These are phyloP conservation scores for Prietella phreatophila DNA, from an alignment of 2,113 vertebrate genomes.

Conservation along the genomic window DNA sequence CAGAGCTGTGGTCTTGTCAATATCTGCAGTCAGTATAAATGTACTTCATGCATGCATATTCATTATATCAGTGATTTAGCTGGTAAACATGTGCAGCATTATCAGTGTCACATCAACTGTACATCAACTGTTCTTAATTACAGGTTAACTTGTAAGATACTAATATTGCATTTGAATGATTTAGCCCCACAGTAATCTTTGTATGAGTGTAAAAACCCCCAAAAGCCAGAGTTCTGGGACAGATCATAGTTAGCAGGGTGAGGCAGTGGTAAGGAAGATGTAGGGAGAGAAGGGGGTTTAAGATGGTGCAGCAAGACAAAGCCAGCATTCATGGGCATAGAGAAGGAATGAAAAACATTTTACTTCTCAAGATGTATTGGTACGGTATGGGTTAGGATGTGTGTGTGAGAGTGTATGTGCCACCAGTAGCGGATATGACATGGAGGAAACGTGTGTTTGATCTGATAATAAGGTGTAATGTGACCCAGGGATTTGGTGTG, in stretches of 20 bases:
- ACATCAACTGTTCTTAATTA: not conserved
- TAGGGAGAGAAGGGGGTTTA: slow-evolving; percentile 66
- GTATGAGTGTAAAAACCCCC: not conserved
- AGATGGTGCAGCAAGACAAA: slow-evolving; percentile 77
- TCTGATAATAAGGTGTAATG: slow-evolving; percentile 49
- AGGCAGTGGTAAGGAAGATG: slow-evolving; percentile 58
- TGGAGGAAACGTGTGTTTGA: slow-evolving; percentile 38
- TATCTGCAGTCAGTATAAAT: not conserved
- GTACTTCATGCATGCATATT: not conserved
- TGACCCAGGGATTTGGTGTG: slow-evolving; percentile 25
- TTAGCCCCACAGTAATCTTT: not conserved
- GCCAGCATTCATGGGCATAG: slow-evolving; percentile 76
- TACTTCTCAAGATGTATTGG: slow-evolving; percentile 72
- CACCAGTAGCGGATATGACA: slow-evolving; percentile 38
- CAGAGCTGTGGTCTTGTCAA: not conserved
- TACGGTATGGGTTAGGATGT: slow-evolving; percentile 60
- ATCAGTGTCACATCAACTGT: not conserved
- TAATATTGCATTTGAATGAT: not conserved
- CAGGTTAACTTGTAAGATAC: not conserved
- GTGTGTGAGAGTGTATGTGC: slow-evolving; percentile 34
- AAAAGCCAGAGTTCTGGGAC: slow-evolving; percentile 2
- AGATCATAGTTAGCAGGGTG: slow-evolving; percentile 40
- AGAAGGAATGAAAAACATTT: slow-evolving; percentile 80
- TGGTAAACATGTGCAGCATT: not conserved
- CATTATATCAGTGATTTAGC: not conserved